Base-by-base conservation (phyloP, 2,797 vertebrate genomes). In the Sylvia borin region DNA sequence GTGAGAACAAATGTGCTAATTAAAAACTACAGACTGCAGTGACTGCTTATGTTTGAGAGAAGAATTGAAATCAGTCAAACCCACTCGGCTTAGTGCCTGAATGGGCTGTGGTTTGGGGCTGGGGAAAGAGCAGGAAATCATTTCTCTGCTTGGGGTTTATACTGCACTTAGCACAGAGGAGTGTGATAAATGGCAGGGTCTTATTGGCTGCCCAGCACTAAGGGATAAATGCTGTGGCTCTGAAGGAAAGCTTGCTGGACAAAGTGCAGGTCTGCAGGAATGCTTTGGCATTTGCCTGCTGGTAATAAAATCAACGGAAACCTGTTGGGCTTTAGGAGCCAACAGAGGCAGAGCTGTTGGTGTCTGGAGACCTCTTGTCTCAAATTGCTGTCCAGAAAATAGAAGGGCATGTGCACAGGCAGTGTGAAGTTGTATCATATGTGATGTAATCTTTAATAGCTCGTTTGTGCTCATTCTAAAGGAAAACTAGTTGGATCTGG, bases 1-100 rank as follows among this genome's bases (percentile, higher is more conserved):
- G 72, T 81, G 88, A 92, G 94, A 88, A 88, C 64, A 95, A 95
- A 92, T 54, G 60, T 86, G 74, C 73, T 96, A 94, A 93, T 96
- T 94, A 91, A 92, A 86, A 84, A 58, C 70, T 86, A 74, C 80
- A 79, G 73, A 34, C 60, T 86, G 53, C 55, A 84, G 60, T 73
- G 67, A 84, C 74, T 65, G 67, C 82, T 90, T 61, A 7, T 32
- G 32, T 84, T 92, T 88, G 85, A 71, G 81, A 67, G 84, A 27
- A 72, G 82, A 84, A 53, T 5, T 92, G 86, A 64, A 89, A 81
- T 67, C 43, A 16, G 74, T 81, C 51, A 86, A 48, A 87, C 26
- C 19, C 34, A 22, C 64, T 2, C 5, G 51, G 38, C 53, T 87
- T 43, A 7, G 16, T 89, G 77, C 70, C 48, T 76, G 15, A 19